A percentile compares a stretch with the other conserved stretches of the same genome.
These are phyloP conservation scores for Vanessa cardui DNA, from an alignment of 2,888 invertebrate species.

Conservation along the genomic window DNA sequence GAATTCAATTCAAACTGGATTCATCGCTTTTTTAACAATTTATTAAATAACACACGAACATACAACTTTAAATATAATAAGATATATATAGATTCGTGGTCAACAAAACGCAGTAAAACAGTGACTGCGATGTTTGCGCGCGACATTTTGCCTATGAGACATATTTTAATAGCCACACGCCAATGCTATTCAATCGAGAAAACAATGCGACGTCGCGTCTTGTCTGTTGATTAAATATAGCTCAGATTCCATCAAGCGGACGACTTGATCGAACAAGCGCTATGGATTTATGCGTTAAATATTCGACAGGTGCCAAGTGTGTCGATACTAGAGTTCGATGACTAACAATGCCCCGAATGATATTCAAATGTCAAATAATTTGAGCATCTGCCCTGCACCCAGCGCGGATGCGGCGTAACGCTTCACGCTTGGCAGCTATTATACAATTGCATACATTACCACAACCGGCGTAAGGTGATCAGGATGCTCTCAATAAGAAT, in stretches of 20 bases:
- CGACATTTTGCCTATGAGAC: constrained; percentile 11
- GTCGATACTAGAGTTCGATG: constrained; percentile 81
- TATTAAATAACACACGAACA: too few species aligned
- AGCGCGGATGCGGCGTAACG: constrained; percentile 41
- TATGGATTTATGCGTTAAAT: constrained; percentile 83
- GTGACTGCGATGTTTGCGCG: not conserved
- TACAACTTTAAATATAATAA: too few species aligned
- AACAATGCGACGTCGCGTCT: constrained; percentile 76
- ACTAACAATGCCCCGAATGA: constrained; percentile 82
- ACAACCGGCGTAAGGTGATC: constrained; percentile 30
- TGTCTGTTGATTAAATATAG: constrained; percentile 79
- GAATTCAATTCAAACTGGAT: too few species aligned
- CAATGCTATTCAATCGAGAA: constrained; percentile 66
- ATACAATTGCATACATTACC: constrained; percentile 34
- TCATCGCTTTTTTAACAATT: too few species aligned
- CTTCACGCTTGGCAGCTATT: constrained; percentile 42
- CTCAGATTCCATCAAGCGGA: constrained; percentile 78
- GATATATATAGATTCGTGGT: too few species aligned
- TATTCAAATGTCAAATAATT: constrained; percentile 82
- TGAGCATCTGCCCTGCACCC: constrained; percentile 65
- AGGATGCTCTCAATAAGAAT: constrained; percentile 18
- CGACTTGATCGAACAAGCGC: constrained; percentile 73
- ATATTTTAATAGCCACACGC: constrained; percentile 38
- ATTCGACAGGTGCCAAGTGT: constrained; percentile 84
- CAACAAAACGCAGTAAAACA: not conserved